Percentiles rank a stretch among this genome's conserved stretches.
phyloP scores from a whole-genome alignment of 2,888 invertebrate genomes.

The Parelbella ahira region DNA sequence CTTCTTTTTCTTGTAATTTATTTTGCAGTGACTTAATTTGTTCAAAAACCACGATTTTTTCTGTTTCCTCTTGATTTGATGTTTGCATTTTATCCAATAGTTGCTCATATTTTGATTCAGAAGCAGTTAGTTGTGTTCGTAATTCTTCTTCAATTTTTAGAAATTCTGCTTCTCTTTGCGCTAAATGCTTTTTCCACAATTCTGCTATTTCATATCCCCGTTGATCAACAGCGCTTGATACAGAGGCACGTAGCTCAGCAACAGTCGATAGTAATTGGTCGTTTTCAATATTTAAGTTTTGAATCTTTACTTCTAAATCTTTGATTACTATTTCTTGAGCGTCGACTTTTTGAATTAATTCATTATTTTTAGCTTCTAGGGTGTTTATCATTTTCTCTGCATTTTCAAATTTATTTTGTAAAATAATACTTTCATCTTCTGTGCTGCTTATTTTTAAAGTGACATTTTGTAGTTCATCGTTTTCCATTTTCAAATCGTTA shows the following conservation, averaged over 20 bases:
- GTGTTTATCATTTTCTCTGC: constrained; percentile 59
- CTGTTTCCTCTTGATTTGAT: constrained; percentile 70
- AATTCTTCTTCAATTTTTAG: constrained; percentile 72
- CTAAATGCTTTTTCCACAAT: constrained; percentile 85
- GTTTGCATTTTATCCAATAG: constrained; percentile 67
- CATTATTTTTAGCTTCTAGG: constrained; percentile 44
- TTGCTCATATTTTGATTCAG: constrained; percentile 72
- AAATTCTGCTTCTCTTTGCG: constrained; percentile 83
- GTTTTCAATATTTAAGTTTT: constrained; percentile 64
- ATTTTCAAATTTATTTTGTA: constrained; percentile 45
- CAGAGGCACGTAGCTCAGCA: constrained; percentile 65
- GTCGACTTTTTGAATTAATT: constrained; percentile 36
- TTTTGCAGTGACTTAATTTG: constrained; percentile 63
- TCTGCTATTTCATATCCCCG: constrained; percentile 85
- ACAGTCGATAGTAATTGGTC: constrained; percentile 67
- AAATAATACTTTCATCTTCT: constrained; percentile 36
- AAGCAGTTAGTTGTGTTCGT: constrained; percentile 69
- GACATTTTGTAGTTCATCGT: constrained; percentile 30
- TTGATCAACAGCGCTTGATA: constrained; percentile 82
- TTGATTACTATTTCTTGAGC: constrained; percentile 45
- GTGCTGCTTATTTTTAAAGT: constrained; percentile 39
- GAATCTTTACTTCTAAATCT: constrained; percentile 53
- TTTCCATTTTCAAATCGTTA: constrained; percentile 38
- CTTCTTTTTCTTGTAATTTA: constrained; percentile 70
- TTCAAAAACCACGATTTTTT: constrained; percentile 60